Base-by-base conservation (phyloP, 2,888 invertebrate species). In the Drosophila koepferae region DNA sequence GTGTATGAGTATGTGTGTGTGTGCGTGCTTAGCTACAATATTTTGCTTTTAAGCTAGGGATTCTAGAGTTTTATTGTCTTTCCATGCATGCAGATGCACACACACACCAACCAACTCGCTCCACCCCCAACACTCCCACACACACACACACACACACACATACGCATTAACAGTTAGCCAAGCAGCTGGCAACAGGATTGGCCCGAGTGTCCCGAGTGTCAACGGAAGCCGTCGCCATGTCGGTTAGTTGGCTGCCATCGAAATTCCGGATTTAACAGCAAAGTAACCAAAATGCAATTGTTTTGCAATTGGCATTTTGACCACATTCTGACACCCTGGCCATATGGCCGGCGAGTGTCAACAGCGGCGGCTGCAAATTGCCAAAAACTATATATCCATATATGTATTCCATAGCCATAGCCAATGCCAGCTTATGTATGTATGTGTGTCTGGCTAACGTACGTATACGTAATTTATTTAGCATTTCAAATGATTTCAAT, bases 291-390 rank as follows among this genome's bases (percentile, higher is more conserved):
- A 91, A 90, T 87, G 87, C 91, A 91, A 91, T 91, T 91, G 91
- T 91, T 91, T 91, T 91, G 91, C 90, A 86, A 91, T 87, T 91
- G 91, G 89, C 90, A 91, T 91, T 91, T 86, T 82, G 89, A 90
- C 91, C 91, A 87, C 91, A 91, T 89, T 90, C 89, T 90, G 90
- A 86, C 90, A 87, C 89, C 74, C 77, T 51, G 80, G 72, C 83
- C 77, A 90, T 86, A 89, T 85, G 88, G 69, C 77, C 71, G 44
- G 71, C 56, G 64, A 89, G 72, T 84, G 86, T 79, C 87, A 84
- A 70, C 81, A 76, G 82, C 84, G 76, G 82, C 73, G 81, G 81
- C 84, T 83, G 75, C 72, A 88, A 84, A 84, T 84, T 88, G 74
- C 77, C 75, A 86, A 86, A 88, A 82, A 80, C 86, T 88, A 85